Evolutionary conservation across 2,888 invertebrate genomes (phyloP).

Genomic region (Leptogaster cylindrica): DNA sequence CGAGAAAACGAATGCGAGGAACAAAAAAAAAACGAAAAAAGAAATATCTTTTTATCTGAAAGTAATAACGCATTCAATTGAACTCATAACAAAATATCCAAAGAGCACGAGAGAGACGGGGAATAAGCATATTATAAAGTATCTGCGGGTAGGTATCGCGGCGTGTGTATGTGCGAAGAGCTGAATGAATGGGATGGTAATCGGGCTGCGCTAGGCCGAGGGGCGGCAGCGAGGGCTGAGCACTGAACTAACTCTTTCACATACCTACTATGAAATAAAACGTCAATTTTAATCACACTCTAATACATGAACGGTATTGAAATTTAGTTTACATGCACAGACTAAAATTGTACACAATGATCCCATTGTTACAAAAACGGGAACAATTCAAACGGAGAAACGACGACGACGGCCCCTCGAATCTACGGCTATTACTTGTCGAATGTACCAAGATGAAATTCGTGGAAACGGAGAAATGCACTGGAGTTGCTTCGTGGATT

Average conservation of each 20-base stretch:
- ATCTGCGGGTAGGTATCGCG: conserved; percentile 24
- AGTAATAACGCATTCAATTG: conserved; percentile 40
- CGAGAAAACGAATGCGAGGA: conserved; percentile 18
- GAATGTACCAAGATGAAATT: conserved; percentile 30
- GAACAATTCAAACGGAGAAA: conserved; percentile 5
- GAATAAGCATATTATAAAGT: conserved; percentile 36
- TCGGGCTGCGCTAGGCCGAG: background rate
- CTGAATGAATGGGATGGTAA: conserved; percentile 25
- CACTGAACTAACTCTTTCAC: conserved; percentile 21
- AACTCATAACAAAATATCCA: conserved; percentile 39
- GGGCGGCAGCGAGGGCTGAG: conserved; percentile 6
- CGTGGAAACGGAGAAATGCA: conserved; percentile 27
- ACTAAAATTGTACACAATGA: conserved; percentile 40
- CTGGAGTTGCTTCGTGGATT: conserved; percentile 12
- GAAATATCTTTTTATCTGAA: conserved; percentile 39
- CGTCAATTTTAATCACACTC: conserved; percentile 40
- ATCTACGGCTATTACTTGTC: conserved; percentile 28
- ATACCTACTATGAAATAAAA: conserved; percentile 39
- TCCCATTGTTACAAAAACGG: conserved; percentile 40
- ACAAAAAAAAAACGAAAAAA: background rate
- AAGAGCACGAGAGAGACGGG: conserved; percentile 31
- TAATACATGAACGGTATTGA: conserved; percentile 35
- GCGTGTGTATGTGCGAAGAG: conserved; percentile 13
- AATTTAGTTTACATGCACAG: conserved; percentile 38
- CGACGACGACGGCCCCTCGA: background rate